These are phyloP conservation scores for Ascidia mentula DNA, from an alignment of 23 tunicate genomes.

Conservation along the genomic window DNA sequence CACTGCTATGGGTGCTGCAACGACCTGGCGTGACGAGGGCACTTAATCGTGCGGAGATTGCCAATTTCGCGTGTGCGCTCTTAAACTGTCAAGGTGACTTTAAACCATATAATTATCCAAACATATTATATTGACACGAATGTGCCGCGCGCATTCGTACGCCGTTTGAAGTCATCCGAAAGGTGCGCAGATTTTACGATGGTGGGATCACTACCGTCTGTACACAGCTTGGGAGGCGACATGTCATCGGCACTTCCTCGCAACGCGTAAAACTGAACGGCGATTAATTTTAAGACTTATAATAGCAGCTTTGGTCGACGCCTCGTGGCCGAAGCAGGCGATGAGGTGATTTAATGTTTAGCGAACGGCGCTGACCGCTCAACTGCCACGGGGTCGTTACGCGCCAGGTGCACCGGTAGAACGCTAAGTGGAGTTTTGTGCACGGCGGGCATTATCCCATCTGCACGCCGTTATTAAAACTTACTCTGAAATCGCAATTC, in stretches of 20 bases:
- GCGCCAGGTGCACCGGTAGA: slow-evolving; percentile 11
- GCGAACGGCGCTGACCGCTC: not conserved
- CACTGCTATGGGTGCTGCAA: not conserved
- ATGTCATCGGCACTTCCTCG: not conserved
- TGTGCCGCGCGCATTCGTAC: not conserved
- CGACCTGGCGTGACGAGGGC: not conserved
- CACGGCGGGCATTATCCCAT: not conserved
- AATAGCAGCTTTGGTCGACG: not conserved
- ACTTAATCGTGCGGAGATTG: not conserved
- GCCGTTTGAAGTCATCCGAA: slow-evolving; percentile 1
- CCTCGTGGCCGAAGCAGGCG: not conserved
- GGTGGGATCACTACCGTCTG: not conserved
- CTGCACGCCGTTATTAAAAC: not conserved
- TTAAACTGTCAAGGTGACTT: slow-evolving; percentile 4
- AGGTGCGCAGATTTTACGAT: not conserved
- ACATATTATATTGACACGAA: slow-evolving; percentile 6
- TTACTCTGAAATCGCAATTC: not conserved
- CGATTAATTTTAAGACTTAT: slow-evolving; percentile 8
- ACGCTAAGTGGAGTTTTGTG: slow-evolving; percentile 3
- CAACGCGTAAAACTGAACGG: not conserved
- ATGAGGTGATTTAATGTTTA: not conserved
- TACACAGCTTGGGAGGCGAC: not conserved
- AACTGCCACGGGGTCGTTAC: not conserved
- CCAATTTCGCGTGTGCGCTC: not conserved
- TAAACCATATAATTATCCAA: slow-evolving; percentile 1